Evolutionary conservation across 1,140 invertebrate genomes (phyloP), one percentile per base, ranked within the genome.

Genomic region (Drosophila grimshawi): DNA sequence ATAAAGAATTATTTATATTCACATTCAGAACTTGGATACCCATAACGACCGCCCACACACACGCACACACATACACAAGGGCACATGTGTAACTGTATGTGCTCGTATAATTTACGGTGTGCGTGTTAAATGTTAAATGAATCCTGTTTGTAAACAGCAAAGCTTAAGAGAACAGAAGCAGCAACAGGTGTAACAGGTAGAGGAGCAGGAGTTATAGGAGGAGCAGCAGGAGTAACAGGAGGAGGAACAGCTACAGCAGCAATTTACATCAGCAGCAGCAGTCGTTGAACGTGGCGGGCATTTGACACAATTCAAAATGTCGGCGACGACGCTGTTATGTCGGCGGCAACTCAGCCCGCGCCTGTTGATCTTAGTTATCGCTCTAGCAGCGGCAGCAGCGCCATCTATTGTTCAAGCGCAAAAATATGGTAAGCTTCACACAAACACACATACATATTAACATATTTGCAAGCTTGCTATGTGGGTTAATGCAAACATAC

Each of bases 21-120:
- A 52, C 48, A 63, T 70, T 55, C 59, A 56, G 49, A 61, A 48
- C 19, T 52, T 56, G 43, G 35, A 43, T 30, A 30, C 6, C 33
- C 6, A 32, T 33, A 8, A 52, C 5, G 4, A 53, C 46, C 19
- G 19, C 19, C 19, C 19, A 41, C 7, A 7, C 45, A 37, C 35
- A 57, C 19, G 33, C 7, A 7, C 45, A 37, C 35, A 57, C 19
- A 10, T 7, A 48, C 52, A 56, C 6, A 48, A 19, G 19, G 19
- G 19, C 19, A 19, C 19, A 19, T 19, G 19, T 19, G 19, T 19
- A 19, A 19, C 2, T 19, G 19, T 19, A 19, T 19, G 19, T 19
- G 19, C 19, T 19, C 19, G 19, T 19, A 19, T 19, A 19, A 19
- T 19, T 19, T 0, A 19, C 19, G 19, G 19, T 19, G 19, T 19